These are phyloP conservation scores for Agrochola macilenta DNA, from an alignment of 2,888 invertebrate genomes.

Conservation along the genomic window DNA sequence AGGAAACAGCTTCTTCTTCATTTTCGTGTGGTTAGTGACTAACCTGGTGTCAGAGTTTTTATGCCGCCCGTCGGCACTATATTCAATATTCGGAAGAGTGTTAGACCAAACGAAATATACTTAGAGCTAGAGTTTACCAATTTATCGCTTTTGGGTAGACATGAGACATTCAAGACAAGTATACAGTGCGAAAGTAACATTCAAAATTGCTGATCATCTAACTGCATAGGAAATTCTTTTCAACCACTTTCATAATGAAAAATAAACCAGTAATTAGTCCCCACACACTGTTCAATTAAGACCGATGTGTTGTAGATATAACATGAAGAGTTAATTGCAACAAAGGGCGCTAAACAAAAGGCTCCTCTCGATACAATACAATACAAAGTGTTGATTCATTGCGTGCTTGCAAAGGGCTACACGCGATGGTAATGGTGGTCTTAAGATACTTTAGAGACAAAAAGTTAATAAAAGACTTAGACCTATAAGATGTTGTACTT, in stretches of 20 bases:
- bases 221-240: background rate
- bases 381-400: slow-evolving; percentile 74
- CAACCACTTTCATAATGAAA: slow-evolving; percentile 28
- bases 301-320: slow-evolving; percentile 60
- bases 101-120: no score
- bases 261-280: slow-evolving; percentile 47
- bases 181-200: background rate
- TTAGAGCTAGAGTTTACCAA: no score
- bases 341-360: slow-evolving; percentile 76
- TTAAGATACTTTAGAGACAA: slow-evolving; percentile 52
- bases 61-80: no score
- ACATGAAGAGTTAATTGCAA: slow-evolving; percentile 73
- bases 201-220: slow-evolving; percentile 5
- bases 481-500: slow-evolving; percentile 16
- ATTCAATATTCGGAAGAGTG: no score
- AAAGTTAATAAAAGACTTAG: background rate
- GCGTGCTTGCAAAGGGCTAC: slow-evolving; percentile 58
- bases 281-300: slow-evolving; percentile 51
- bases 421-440: slow-evolving; percentile 64
- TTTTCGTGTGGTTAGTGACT: no score
- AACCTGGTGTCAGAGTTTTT: no score
- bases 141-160: no score
- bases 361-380: slow-evolving; percentile 68
- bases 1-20: no score
- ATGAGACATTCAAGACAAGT: background rate